Percentiles rank a stretch among this genome's conserved stretches.
Evolutionary conservation across 2,797 vertebrate species (phyloP).

Genomic region (Tokudaia muenninki): DNA sequence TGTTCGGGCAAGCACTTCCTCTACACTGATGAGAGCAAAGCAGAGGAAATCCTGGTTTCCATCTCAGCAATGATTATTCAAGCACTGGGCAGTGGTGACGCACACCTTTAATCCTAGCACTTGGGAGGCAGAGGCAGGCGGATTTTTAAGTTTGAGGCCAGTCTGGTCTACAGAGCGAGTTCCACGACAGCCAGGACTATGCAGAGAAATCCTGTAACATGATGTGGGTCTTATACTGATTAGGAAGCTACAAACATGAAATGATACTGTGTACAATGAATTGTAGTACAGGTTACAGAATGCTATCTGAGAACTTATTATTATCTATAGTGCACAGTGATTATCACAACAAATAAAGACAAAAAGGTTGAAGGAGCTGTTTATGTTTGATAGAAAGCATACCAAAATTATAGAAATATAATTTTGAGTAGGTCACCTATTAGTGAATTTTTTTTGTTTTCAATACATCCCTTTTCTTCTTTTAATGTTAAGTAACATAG

Average conservation of each 20-base stretch:
- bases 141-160: too few species aligned
- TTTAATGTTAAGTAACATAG: neutral
- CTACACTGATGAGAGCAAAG: neutral
- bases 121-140: too few species aligned
- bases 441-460: neutral
- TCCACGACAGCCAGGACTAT: too few species aligned
- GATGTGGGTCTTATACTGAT: neutral
- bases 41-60: neutral
- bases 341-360: neutral
- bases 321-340: neutral
- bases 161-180: too few species aligned
- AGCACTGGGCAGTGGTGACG: too few species aligned
- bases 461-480: neutral
- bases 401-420: neutral
- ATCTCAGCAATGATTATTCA: neutral
- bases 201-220: neutral
- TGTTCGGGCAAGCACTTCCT: neutral
- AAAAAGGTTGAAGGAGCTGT: neutral
- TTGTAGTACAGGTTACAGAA: neutral
- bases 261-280: too few species aligned
- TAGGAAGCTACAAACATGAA: neutral
- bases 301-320: neutral
- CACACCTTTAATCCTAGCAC: too few species aligned
- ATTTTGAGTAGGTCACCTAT: neutral
- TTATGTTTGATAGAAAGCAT: neutral